Conservation (phyloP, 1,140 invertebrate genomes). For the Drosophila malerkotliana region DNA sequence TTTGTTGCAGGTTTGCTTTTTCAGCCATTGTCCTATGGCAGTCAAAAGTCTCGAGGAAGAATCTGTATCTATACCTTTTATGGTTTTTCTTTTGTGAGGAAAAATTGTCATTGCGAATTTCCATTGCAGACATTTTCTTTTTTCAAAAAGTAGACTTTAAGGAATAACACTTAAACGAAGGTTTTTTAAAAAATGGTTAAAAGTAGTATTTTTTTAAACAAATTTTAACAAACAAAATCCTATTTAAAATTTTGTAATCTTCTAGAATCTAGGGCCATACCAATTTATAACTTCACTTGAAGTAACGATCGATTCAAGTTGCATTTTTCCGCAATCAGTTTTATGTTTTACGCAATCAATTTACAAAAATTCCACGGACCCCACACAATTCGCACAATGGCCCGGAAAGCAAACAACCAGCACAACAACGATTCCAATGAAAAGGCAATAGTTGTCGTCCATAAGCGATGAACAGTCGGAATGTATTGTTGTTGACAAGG, state of each 20-base stretch:
- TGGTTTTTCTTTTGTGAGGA: too few relatives aligned
- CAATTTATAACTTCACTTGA: neutral
- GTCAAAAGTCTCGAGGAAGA: neutral
- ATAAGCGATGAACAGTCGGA: constrained; percentile 13
- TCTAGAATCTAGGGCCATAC: neutral
- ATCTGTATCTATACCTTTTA: too few relatives aligned
- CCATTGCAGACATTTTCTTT: too few relatives aligned
- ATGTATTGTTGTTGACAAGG: constrained; percentile 1
- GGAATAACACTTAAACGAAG: too few relatives aligned
- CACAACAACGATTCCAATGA: constrained; percentile 1
- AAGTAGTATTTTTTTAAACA: too few relatives aligned
- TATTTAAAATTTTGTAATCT: too few relatives aligned
- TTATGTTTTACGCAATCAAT: constrained; percentile 26
- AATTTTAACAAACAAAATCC: too few relatives aligned
- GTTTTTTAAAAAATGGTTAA: too few relatives aligned
- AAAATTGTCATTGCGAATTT: too few relatives aligned
- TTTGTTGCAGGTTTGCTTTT: constrained; percentile 3
- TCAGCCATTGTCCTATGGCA: constrained; percentile 9
- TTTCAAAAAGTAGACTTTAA: constrained; percentile 5
- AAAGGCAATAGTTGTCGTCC: constrained; percentile 31
- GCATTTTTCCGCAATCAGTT: neutral
- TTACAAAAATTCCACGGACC: constrained; percentile 10
- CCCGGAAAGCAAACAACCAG: constrained; percentile 11
- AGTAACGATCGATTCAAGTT: neutral
- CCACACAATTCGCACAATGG: constrained; percentile 10